These are phyloP conservation scores for Trematocara unimaculatum DNA, from an alignment of 2,113 vertebrate species.

Conservation along the genomic window DNA sequence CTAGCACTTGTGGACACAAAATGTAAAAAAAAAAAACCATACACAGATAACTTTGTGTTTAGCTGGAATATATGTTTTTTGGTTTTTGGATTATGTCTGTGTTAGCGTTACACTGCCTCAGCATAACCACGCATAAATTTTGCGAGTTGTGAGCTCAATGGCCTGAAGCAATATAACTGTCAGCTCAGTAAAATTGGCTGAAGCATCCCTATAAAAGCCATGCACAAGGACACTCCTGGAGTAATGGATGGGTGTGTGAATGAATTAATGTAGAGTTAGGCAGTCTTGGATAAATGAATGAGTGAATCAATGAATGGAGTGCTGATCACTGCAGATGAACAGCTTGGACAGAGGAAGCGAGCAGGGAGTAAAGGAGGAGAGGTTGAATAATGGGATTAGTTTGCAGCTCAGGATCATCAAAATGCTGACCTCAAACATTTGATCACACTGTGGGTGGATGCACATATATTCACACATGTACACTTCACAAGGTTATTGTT, in stretches of 20 bases:
- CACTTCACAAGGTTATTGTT: not conserved
- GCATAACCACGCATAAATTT: not conserved
- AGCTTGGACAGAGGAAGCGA: slow-evolving; percentile 21
- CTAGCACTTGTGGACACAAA: not conserved
- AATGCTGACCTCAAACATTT: slow-evolving; percentile 39
- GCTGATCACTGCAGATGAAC: slow-evolving; percentile 49
- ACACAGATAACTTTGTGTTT: not conserved
- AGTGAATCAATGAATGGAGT: slow-evolving; percentile 54
- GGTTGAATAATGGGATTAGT: slow-evolving; percentile 46
- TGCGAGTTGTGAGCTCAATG: not conserved
- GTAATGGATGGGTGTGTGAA: slow-evolving; percentile 45
- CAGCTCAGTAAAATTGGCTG: slow-evolving; percentile 10
- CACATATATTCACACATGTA: not conserved
- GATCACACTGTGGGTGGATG: slow-evolving; percentile 12
- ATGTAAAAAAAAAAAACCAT: not conserved
- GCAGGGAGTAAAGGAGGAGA: not conserved
- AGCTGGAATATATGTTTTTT: not conserved
- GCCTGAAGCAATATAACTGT: not conserved
- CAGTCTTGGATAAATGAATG: slow-evolving; percentile 48
- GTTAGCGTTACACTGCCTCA: not conserved
- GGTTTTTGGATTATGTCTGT: not conserved
- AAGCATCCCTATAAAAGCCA: slow-evolving; percentile 12
- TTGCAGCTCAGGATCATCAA: slow-evolving; percentile 17
- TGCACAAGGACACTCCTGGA: slow-evolving; percentile 11
- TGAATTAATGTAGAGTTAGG: slow-evolving; percentile 32